Conservation (phyloP, 2,888 invertebrate genomes). For the Ectemnius cavifrons region DNA sequence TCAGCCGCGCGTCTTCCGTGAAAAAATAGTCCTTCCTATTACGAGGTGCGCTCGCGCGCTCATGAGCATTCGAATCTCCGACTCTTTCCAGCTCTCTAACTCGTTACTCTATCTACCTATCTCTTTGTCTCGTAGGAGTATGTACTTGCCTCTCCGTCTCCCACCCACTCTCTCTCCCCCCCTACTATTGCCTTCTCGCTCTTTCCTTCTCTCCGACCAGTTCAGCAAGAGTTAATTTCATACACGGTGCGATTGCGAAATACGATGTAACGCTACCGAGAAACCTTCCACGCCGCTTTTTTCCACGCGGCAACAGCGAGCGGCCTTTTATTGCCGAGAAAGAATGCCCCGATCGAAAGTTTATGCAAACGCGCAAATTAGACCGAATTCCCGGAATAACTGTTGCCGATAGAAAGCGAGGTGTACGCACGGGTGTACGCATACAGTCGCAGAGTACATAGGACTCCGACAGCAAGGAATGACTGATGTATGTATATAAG, state of each 20-base stretch:
- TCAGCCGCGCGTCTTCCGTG: conserved; percentile 40
- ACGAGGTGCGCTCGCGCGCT: conserved; percentile 25
- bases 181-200: background rate
- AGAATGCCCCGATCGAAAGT: conserved; percentile 25
- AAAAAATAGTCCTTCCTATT: conserved; percentile 43
- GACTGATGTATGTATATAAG: conserved; percentile 7
- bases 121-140: too few species aligned
- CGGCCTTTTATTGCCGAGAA: background rate
- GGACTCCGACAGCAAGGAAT: conserved; percentile 8
- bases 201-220: conserved; percentile 19
- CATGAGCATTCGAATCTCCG: conserved; percentile 35
- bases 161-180: conserved; percentile 10
- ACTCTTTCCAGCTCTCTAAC: conserved; percentile 33
- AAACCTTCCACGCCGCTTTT: conserved; percentile 17
- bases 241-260: conserved; percentile 3
- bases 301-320: background rate
- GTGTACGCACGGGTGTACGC: conserved; percentile 8
- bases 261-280: conserved; percentile 23
- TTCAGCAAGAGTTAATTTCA: conserved; percentile 5
- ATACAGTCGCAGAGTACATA: too few species aligned
- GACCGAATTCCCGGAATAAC: conserved; percentile 53
- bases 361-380: conserved; percentile 59
- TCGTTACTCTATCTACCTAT: conserved; percentile 40
- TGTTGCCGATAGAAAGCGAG: conserved; percentile 44
- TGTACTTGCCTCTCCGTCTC: background rate